Base-by-base conservation (phyloP, 1,140 invertebrate genomes). In the Lepidostoma basale region DNA sequence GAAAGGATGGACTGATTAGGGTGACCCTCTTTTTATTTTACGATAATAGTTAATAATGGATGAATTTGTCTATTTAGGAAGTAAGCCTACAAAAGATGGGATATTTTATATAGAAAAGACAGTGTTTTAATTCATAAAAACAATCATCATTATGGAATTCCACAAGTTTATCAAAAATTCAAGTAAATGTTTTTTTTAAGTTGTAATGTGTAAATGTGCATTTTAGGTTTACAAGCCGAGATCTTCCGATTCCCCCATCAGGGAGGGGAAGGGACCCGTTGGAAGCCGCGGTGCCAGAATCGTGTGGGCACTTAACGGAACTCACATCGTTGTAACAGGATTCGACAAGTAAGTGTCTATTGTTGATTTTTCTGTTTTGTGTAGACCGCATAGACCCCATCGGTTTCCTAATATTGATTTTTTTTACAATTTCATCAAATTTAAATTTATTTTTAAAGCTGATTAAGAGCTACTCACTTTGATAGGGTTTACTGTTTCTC, bases 1-100 rank as follows among this genome's bases (percentile, higher is more conserved):
- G 93, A 79, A 95, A 95, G 78, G 95, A 97, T 82, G 89, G 90
- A n/a, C 88, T 90, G 74, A 83, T 98, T 6, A 85, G 95, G 72
- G 88, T 97, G 44, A 22, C 26, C 39, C 3, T 25, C 23, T 9
- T 58, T 25, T 3, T 5, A n/a, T 58, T 16, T 52, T 26, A 14
- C 18, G 42, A 18, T 8, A 45, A 36, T 36, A 12, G 14, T 36
- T 36, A 1, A 36, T 12, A 12, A 12, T 12, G 14, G 33, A 36
- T 36, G 1, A 39, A 5, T 8, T 5, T 12, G 14, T 56, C 9
- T 20, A 2, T 36, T 18, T 6, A 23, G 26, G 9, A 45, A n/a
- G n/a, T n/a, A n/a, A n/a, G n/a, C n/a, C n/a, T n/a, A n/a, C n/a
- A n/a, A n/a, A n/a, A n/a, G n/a, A n/a, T n/a, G n/a, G n/a, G n/a